These are phyloP conservation scores for Pedionomus torquatus DNA, from an alignment of 2,113 vertebrate genomes.

Conservation along the genomic window DNA sequence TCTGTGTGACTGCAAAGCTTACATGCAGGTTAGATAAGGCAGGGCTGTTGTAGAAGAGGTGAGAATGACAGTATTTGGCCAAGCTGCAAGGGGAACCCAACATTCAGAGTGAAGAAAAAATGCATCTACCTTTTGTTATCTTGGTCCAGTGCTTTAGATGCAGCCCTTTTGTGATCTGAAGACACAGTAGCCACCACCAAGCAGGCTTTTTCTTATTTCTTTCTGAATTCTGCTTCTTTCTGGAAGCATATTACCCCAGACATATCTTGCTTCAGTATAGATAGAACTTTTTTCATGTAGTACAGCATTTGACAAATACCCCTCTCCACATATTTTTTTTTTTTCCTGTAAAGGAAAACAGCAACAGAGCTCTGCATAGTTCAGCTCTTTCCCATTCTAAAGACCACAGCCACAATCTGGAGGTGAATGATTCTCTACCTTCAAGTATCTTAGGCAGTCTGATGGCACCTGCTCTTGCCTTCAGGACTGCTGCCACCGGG, in stretches of 20 bases:
- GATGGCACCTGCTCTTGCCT: background rate
- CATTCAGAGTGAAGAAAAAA: background rate
- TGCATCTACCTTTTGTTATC: background rate
- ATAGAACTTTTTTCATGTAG: background rate
- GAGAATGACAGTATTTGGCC: background rate
- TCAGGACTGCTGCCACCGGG: background rate
- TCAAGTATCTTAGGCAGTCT: background rate
- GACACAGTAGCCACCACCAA: background rate
- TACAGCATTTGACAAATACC: background rate
- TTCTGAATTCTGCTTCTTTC: background rate
- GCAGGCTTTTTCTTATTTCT: background rate
- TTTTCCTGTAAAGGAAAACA: background rate
- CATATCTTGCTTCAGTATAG: background rate
- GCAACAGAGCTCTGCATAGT: background rate
- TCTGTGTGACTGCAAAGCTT: background rate
- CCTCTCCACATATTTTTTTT: background rate
- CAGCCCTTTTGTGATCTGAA: background rate
- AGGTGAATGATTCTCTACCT: background rate
- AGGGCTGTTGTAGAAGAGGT: background rate
- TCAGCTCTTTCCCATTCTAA: background rate
- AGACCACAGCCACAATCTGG: background rate
- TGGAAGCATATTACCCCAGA: background rate
- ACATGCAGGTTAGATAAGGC: background rate
- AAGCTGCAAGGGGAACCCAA: background rate
- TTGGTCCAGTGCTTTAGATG: background rate